A percentile compares a stretch with the other conserved stretches of the same genome.
Conservation (phyloP, 2,888 invertebrate species). For the Unio delphinus region DNA sequence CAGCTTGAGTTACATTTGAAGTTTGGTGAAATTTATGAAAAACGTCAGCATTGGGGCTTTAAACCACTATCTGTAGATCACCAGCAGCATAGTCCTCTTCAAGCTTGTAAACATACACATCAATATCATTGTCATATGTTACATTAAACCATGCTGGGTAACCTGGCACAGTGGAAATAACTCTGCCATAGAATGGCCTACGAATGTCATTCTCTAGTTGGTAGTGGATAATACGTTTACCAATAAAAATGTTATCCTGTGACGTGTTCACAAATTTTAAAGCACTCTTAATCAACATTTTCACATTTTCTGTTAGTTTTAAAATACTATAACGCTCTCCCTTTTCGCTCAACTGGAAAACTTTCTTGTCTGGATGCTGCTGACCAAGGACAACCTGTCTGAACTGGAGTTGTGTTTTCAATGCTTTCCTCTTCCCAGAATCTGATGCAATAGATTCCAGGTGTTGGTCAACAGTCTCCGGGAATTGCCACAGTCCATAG, state of each 20-base stretch:
- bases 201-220: background rate
- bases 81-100: no score
- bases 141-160: no score
- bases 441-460: conserved; percentile 2
- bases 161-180: background rate
- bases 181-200: conserved; percentile 4
- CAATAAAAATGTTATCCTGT: conserved; percentile 4
- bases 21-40: no score
- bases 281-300: conserved; percentile 4
- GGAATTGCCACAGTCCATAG: conserved; percentile 6
- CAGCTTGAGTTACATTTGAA: no score
- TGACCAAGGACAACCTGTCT: conserved; percentile 9
- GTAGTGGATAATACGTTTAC: conserved; percentile 6
- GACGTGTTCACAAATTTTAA: background rate
- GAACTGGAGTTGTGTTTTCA: conserved; percentile 10
- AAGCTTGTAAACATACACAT: no score
- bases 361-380: conserved; percentile 2
- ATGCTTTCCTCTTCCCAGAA: conserved; percentile 6
- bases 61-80: no score
- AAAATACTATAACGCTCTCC: conserved; percentile 3
- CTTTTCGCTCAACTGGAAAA: conserved; percentile 4
- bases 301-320: conserved; percentile 9
- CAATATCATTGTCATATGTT: no score
- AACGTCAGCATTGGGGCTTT: no score
- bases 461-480: conserved; percentile 4